Conservation (phyloP, 2,797 vertebrate species). For the Malacoctenus gilli region DNA sequence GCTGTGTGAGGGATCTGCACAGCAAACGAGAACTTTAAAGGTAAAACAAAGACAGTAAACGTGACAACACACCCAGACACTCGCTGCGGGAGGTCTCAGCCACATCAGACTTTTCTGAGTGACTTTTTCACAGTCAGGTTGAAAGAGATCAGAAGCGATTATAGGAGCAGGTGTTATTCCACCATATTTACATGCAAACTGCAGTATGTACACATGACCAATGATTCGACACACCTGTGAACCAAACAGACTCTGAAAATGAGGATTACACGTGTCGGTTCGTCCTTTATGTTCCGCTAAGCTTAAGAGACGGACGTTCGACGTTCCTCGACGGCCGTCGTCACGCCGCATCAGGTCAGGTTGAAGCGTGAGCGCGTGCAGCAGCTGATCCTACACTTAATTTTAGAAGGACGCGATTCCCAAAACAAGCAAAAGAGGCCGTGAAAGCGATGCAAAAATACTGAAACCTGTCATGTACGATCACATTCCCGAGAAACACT, state of each 20-base stretch:
- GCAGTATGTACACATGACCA: slow-evolving; percentile 44
- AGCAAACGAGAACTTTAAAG: slow-evolving; percentile 38
- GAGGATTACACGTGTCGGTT: slow-evolving; percentile 28
- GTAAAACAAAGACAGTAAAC: slow-evolving; percentile 59
- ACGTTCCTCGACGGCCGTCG: slow-evolving; percentile 27
- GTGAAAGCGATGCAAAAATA: slow-evolving; percentile 59
- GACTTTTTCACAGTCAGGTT: slow-evolving; percentile 18
- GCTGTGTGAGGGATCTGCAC: slow-evolving; percentile 47
- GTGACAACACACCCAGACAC: slow-evolving; percentile 42
- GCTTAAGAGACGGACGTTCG: slow-evolving; percentile 25
- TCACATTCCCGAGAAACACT: slow-evolving; percentile 54
- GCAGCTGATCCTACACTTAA: too few species aligned
- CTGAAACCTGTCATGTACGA: slow-evolving; percentile 53
- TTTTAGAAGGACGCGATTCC: too few species aligned
- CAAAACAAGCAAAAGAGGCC: slow-evolving; percentile 15
- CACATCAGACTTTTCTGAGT: slow-evolving; percentile 24
- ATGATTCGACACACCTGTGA: slow-evolving; percentile 18
- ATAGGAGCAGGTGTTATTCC: slow-evolving; percentile 33
- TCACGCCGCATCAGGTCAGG: slow-evolving; percentile 45
- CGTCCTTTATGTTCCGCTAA: slow-evolving; percentile 25
- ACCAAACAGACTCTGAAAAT: slow-evolving; percentile 38
- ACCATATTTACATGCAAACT: slow-evolving; percentile 66
- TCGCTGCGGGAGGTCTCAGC: slow-evolving; percentile 21
- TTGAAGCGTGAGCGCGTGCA: slow-evolving; percentile 16
- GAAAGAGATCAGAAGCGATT: slow-evolving; percentile 46